Conservation (phyloP, 2,888 invertebrate species). For the Microplitis manilae region DNA sequence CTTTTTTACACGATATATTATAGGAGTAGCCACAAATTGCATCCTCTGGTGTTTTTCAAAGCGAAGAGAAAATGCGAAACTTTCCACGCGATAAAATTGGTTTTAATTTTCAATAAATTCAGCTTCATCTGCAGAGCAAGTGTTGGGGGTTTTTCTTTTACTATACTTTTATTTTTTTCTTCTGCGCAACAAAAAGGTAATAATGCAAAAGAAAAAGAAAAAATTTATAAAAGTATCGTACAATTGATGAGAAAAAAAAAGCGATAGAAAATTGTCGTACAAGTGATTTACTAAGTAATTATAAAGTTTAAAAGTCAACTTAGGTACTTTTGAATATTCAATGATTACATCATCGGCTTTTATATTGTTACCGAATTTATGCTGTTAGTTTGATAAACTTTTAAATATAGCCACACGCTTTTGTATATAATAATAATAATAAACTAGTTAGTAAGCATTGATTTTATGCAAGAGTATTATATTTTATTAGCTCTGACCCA, state of each 20-base stretch:
- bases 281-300: constrained; percentile 65
- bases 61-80: constrained; percentile 66
- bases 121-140: constrained; percentile 47
- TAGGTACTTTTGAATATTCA: constrained; percentile 67
- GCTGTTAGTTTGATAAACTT: background rate
- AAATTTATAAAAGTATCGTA: background rate
- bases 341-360: constrained; percentile 60
- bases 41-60: constrained; percentile 44
- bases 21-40: constrained; percentile 42
- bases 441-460: background rate
- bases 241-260: background rate
- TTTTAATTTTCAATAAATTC: constrained; percentile 69
- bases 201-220: background rate
- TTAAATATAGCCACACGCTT: background rate
- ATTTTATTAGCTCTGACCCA: background rate
- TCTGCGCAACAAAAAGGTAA: constrained; percentile 4
- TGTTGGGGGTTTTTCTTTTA: constrained; percentile 16
- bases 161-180: background rate
- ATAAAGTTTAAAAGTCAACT: constrained; percentile 63
- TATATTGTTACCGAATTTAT: background rate
- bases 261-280: background rate
- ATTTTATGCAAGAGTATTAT: background rate
- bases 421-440: background rate
- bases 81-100: constrained; percentile 68
- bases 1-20: constrained; percentile 40